Base-by-base conservation (phyloP, 2,113 vertebrate genomes). In the Laticauda laticaudata region DNA sequence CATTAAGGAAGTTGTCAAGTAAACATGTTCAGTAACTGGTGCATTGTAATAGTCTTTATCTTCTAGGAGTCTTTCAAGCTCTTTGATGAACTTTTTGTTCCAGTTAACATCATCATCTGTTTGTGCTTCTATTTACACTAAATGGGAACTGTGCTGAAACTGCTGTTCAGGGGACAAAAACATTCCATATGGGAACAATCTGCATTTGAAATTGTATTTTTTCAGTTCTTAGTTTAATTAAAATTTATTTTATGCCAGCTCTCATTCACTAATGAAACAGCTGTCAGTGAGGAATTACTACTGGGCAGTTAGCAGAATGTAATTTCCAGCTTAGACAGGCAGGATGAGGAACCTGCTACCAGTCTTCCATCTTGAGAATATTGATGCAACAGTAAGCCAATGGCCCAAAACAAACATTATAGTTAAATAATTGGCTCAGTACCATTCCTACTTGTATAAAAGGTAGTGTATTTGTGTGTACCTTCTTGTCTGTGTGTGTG, bases 181-280 rank as follows among this genome's bases (percentile, higher is more conserved):
- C 64, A 43, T 75, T 91, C 94, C 23, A 90, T 93, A 81, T 14
- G 24, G 88, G 53, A 92, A 91, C 56, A 55, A 56, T 64, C 34
- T 85, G 61, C 2, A 43, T 54, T 95, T 93, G 39, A 93, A 95
- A 95, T 87, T 26, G 10, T 26, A 92, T 21, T 1, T 94, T 94
- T 96, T 94, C 88, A 43, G 93, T 88, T 96, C 89, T 94, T 94
- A 87, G 21, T 94, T 96, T 96, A 96, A 96, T 97, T 97, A 93
- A 93, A 95, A 95, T 94, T 94, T 95, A 93, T 96, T 96, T 96
- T 94, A 95, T 94, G 89, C 91, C 91, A 56, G 57, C 92, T 95
- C 94, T 93, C 92, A 94, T 94, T 93, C 95, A 93, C 91, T 95
- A 91, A 95, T 97, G 95, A 95, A 97, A 96, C 93, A 96, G 94